These are phyloP conservation scores for Helobdella robusta DNA, from an alignment of 2,888 invertebrate genomes.

Conservation along the genomic window DNA sequence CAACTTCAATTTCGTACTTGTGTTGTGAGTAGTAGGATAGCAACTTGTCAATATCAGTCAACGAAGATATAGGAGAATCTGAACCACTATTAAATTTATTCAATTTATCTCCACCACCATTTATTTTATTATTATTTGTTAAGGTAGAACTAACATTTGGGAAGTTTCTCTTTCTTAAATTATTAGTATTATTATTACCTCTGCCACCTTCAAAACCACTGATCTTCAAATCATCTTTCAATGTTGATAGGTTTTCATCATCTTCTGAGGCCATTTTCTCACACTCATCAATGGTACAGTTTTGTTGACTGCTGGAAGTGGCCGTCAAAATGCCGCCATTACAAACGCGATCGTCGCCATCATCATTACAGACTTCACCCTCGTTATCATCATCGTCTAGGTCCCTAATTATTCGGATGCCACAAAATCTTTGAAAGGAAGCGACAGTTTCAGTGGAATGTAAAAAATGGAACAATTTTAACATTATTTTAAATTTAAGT, in stretches of 20 bases:
- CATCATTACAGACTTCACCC: background rate
- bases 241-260: background rate
- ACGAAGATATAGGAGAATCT: background rate
- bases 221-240: no score
- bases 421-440: slow-evolving; percentile 7
- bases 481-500: no score
- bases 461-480: background rate
- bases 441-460: slow-evolving; percentile 12
- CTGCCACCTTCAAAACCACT: no score
- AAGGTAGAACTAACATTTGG: background rate
- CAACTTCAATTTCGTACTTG: slow-evolving; percentile 11
- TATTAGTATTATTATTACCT: no score
- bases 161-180: no score
- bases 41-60: background rate
- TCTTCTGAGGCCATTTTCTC: background rate
- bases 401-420: no score
- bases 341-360: background rate
- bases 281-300: background rate
- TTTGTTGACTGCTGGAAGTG: background rate
- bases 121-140: background rate
- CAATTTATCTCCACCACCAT: background rate
- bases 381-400: background rate
- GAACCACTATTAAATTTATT: background rate
- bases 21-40: no score
- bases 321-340: background rate